phyloP scores from a whole-genome alignment of 2,888 invertebrate genomes.

The Cephus pulcher region DNA sequence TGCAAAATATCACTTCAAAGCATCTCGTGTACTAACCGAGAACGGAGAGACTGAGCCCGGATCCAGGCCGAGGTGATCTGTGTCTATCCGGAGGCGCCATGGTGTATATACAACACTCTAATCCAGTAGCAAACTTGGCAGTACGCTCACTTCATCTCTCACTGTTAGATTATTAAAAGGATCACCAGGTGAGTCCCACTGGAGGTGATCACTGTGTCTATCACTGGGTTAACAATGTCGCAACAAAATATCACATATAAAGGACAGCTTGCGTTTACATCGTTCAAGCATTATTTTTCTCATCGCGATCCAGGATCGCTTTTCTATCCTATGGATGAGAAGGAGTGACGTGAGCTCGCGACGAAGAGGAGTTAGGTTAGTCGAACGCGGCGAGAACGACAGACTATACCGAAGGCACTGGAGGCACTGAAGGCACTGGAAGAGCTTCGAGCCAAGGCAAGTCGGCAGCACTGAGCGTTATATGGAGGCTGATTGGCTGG shows the following conservation, averaged over 20 bases:
- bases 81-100: slow-evolving; percentile 63
- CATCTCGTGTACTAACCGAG: slow-evolving; percentile 62
- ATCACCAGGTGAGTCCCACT: not conserved
- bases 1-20: not conserved
- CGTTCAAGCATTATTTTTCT: not conserved
- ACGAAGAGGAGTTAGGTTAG: not conserved
- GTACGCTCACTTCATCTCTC: slow-evolving; percentile 20
- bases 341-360: not conserved
- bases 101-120: slow-evolving; percentile 17
- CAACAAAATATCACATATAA: not conserved
- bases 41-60: slow-evolving; percentile 66
- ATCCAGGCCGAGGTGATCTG: slow-evolving; percentile 62
- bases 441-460: slow-evolving; percentile 6
- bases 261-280: not conserved
- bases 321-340: not conserved
- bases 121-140: slow-evolving; percentile 25
- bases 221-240: not conserved
- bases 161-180: not conserved
- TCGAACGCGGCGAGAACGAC: not conserved
- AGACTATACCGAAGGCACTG: not conserved
- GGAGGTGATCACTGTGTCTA: not conserved
- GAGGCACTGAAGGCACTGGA: not conserved
- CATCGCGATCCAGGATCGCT: not conserved
- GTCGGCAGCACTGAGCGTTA: not conserved
- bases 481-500: slow-evolving; percentile 51